A percentile compares a stretch with the other conserved stretches of the same genome.
These are phyloP conservation scores for Dasypogon diadema DNA, from an alignment of 2,888 invertebrate species.

Conservation along the genomic window DNA sequence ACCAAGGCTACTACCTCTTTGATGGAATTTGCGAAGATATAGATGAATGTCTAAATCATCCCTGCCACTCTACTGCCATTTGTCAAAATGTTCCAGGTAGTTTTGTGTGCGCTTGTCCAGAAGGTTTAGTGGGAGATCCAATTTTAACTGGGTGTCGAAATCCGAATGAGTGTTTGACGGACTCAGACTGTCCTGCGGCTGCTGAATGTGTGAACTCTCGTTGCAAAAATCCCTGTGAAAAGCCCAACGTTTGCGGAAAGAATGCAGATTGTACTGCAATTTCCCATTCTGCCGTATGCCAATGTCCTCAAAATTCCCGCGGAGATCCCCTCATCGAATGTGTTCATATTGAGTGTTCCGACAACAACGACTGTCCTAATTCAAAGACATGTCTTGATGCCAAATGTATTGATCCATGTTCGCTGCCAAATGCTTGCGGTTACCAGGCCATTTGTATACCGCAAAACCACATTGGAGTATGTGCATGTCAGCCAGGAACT, in stretches of 20 bases:
- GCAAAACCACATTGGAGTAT: conserved; percentile 83
- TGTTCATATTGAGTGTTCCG: conserved; percentile 79
- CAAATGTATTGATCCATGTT: conserved; percentile 85
- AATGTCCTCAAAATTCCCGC: conserved; percentile 79
- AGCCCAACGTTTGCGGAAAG: conserved; percentile 75
- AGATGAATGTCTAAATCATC: conserved; percentile 82
- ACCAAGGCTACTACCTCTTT: conserved; percentile 77
- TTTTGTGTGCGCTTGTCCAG: conserved; percentile 81
- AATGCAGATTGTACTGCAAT: conserved; percentile 81
- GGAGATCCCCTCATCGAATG: conserved; percentile 84
- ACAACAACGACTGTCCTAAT: conserved; percentile 80
- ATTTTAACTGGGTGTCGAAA: conserved; percentile 79
- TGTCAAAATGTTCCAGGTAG: conserved; percentile 85
- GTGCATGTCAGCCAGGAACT: conserved; percentile 85
- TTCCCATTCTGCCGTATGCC: conserved; percentile 79
- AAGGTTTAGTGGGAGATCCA: conserved; percentile 84
- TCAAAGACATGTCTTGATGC: conserved; percentile 82
- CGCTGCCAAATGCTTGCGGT: conserved; percentile 85
- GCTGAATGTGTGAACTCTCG: conserved; percentile 81
- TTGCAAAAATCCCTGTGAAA: conserved; percentile 84
- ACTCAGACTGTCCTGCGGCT: conserved; percentile 82
- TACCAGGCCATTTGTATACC: conserved; percentile 81
- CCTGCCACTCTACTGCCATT: conserved; percentile 83
- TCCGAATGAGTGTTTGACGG: conserved; percentile 85
- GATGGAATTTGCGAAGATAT: conserved; percentile 81